Base-by-base conservation (phyloP, 2,888 invertebrate genomes). In the Epinotia nisella region DNA sequence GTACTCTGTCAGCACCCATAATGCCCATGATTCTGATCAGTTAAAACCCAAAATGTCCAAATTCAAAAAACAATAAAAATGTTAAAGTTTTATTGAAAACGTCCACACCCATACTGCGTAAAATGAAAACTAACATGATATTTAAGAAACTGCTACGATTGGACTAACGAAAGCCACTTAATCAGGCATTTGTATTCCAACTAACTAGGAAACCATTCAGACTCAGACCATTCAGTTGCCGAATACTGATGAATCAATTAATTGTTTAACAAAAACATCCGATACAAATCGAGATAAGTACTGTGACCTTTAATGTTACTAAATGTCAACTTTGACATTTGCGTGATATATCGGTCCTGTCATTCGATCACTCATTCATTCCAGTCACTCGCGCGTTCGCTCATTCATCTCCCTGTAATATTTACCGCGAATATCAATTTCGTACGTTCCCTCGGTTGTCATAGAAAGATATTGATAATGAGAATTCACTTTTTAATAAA, bases 341-440 rank as follows among this genome's bases (percentile, higher is more conserved):
- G 4, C 58, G 49, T 49, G 49, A 68, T 49, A 29, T 29, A 51
- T 68, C 59, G 19, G 51, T 17, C 2, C 15, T 5, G 1, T 39
- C 17, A 62, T 62, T 29, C 45, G 49, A 15, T 19, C 60, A 39
- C 7, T 45, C 19, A 59, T 19, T 59, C 49, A 61, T 59, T 49
- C 55, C 62, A 62, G 17, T 55, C 62, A 45, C 15, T 70, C 55
- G 45, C 17, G n/a, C 60, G 21, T 53, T 66, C 60, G 59, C 19
- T 64, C 49, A 35, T 45, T 24, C 17, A 29, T 17, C 15, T n/a
- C 59, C 17, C 39, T 24, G 61, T 21, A 45, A 70, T 70, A 51
- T 70, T 64, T 51, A 35, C 58, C 64, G n/a, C 35, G 11, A 51
- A 39, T 64, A 70, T 70, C 65, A 58, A 70, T 70, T 65, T 65